A percentile compares a stretch with the other conserved stretches of the same genome.
phyloP scores from a whole-genome alignment of 1,140 invertebrate genomes.

The Drosophila parvula region DNA sequence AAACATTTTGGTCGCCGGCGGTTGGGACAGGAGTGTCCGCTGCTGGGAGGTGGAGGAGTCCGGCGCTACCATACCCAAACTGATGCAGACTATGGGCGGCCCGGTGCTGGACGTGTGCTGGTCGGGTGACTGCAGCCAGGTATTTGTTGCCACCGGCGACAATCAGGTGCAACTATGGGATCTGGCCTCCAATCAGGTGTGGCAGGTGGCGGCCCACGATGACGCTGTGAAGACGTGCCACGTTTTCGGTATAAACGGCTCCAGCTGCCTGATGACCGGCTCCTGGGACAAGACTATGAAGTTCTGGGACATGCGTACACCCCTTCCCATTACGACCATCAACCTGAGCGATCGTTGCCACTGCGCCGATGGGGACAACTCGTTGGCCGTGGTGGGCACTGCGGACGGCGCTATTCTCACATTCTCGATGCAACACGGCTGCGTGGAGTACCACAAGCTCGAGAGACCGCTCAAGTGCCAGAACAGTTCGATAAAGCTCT shows the following conservation, averaged over 20 bases:
- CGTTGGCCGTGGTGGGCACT: constrained; percentile 98
- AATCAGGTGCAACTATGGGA: constrained; percentile 99
- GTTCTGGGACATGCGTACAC: constrained; percentile 98
- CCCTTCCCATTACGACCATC: constrained; percentile 95
- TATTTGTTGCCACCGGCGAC: constrained; percentile 98
- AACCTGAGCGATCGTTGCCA: constrained; percentile 97
- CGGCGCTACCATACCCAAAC: constrained; percentile 96
- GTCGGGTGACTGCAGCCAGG: constrained; percentile 98
- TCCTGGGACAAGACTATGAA: constrained; percentile 99
- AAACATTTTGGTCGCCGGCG: constrained; percentile 97
- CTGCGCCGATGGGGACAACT: constrained; percentile 98
- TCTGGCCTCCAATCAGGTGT: constrained; percentile 95
- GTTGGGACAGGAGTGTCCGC: constrained; percentile 98
- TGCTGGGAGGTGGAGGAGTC: constrained; percentile 98
- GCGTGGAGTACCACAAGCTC: constrained; percentile 91
- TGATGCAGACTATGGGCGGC: constrained; percentile 96
- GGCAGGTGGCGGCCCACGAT: constrained; percentile 98
- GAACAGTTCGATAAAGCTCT: constrained; percentile 97
- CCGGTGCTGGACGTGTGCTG: constrained; percentile 98
- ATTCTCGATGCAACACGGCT: constrained; percentile 97
- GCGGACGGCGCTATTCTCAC: constrained; percentile 95
- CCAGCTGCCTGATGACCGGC: constrained; percentile 98
- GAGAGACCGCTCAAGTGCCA: constrained; percentile 98
- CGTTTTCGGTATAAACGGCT: constrained; percentile 97
- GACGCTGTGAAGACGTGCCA: constrained; percentile 98